A percentile compares a stretch with the other conserved stretches of the same genome.
phyloP scores from a whole-genome alignment of 2,888 invertebrate genomes.

The Elgonia sp. region DNA sequence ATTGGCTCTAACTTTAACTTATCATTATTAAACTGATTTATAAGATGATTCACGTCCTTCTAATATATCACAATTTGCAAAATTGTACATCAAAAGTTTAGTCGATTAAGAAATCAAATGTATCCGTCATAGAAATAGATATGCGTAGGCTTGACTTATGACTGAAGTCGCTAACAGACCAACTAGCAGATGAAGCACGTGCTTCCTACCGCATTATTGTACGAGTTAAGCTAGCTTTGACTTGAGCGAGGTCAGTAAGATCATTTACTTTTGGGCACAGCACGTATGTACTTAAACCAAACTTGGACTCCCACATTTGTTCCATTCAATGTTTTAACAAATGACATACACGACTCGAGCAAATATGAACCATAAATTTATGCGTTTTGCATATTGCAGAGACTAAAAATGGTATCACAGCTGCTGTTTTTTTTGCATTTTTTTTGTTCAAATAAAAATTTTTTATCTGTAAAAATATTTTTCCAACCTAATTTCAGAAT shows the following conservation, averaged over 20 bases:
- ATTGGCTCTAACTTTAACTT: too few relatives aligned
- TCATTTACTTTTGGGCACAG: conserved; percentile 58
- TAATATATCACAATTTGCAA: background rate
- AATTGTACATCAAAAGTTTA: background rate
- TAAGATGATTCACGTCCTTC: background rate
- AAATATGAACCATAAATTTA: too few relatives aligned
- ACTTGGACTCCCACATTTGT: conserved; percentile 37
- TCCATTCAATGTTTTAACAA: too few relatives aligned
- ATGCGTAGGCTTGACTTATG: conserved; percentile 60
- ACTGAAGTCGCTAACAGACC: conserved; percentile 13
- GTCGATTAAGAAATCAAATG: conserved; percentile 47
- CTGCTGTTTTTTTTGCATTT: too few relatives aligned
- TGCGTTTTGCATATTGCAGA: too few relatives aligned
- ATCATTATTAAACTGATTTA: too few relatives aligned
- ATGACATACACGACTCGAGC: too few relatives aligned
- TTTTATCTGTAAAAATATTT: too few relatives aligned
- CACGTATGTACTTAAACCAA: conserved; percentile 33
- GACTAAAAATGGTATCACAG: too few relatives aligned
- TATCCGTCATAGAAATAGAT: conserved; percentile 54
- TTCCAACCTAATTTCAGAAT: too few relatives aligned
- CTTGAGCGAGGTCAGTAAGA: conserved; percentile 71
- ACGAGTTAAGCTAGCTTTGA: conserved; percentile 58
- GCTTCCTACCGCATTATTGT: conserved; percentile 61
- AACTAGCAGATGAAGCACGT: conserved; percentile 56
- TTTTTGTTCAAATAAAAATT: too few relatives aligned